Conservation (phyloP, 2,797 vertebrate species). For the Poeciliopsis paucimaculata region DNA sequence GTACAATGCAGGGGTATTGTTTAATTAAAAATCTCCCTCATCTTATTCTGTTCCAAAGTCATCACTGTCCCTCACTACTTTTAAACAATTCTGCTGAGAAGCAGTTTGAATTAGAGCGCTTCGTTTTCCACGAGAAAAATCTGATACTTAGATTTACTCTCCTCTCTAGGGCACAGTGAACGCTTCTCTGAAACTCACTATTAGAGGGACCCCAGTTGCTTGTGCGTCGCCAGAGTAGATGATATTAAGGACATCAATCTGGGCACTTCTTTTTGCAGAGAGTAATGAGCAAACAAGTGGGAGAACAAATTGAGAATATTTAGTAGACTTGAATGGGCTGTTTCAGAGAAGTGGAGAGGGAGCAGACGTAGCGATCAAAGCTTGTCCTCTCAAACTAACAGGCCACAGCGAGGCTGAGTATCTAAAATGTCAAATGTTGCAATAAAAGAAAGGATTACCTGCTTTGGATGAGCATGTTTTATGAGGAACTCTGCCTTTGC, state of each 20-base stretch:
- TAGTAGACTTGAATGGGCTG: conserved; percentile 51
- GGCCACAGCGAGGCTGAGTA: conserved; percentile 24
- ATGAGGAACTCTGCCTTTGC: conserved; percentile 54
- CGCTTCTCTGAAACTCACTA: conserved; percentile 73
- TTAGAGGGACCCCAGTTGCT: conserved; percentile 69
- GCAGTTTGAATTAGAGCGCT: conserved; percentile 60
- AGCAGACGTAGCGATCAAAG: conserved; percentile 32
- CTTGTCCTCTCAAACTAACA: conserved; percentile 22
- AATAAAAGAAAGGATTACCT: conserved; percentile 31
- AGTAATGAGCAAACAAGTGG: conserved; percentile 74
- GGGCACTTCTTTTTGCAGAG: conserved; percentile 56
- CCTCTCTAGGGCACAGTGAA: conserved; percentile 71
- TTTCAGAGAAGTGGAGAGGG: conserved; percentile 42
- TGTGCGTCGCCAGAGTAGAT: conserved; percentile 63
- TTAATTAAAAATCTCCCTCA: conserved; percentile 74
- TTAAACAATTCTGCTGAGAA: conserved; percentile 66
- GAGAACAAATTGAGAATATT: conserved; percentile 69
- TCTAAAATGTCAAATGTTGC: conserved; percentile 27
- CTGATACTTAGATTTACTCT: conserved; percentile 77
- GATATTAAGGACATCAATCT: conserved; percentile 80
- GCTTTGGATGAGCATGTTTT: conserved; percentile 34
- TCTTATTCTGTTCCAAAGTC: conserved; percentile 42
- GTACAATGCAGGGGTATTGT: conserved; percentile 53
- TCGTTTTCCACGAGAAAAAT: conserved; percentile 73
- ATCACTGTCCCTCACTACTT: conserved; percentile 54